Evolutionary conservation across 1,140 invertebrate genomes (phyloP), one percentile per base, ranked within the genome.

Genomic region (roundworm (Caenorhabditis elegans)): DNA sequence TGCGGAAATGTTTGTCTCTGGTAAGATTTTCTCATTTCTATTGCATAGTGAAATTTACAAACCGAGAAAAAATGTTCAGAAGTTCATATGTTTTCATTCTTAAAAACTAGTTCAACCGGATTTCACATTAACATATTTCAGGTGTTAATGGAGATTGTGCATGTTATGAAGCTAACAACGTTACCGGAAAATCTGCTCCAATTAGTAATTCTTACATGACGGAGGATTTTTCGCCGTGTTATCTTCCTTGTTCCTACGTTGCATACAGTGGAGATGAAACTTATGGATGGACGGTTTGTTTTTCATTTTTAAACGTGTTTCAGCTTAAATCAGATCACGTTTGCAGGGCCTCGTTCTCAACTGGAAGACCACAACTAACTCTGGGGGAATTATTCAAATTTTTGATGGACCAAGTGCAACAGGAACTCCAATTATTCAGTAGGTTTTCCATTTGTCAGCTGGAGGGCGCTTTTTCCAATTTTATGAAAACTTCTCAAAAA

Each of bases 181-280:
- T 31, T 28, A 60, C 53, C 5, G 53, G 53, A 60, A 0, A 1
- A 1, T 31, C 53, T 1, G 53, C 53, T 17, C 26, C 53, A 31
- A 31, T 60, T 8, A 34, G 53, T 17, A 60, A 60, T 60, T 6
- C 53, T 34, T 60, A 31, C n/a, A 3, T 31, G 17, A 34, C 6
- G 3, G 3, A 10, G 3, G 53, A 60, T 31, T 60, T 60, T 28
- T 60, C 53, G n/a, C 5, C 53, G 3, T 60, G 53, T 2, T 31
- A 3, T 3, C 3, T 8, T 17, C 0, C 19, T 10, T 60, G 53
- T 17, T 2, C 0, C 10, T 60, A 60, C n/a, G 28, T 34, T 17
- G 53, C 53, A 3, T 60, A 60, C 28, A 60, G 53, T 31, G 53
- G 53, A 60, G 53, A 60, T 60, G 53, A 60, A 31, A 60, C 53